A percentile compares a stretch with the other conserved stretches of the same genome.
Conservation (phyloP, 2,797 vertebrate genomes). For the Platyrinchus mystaceus region DNA sequence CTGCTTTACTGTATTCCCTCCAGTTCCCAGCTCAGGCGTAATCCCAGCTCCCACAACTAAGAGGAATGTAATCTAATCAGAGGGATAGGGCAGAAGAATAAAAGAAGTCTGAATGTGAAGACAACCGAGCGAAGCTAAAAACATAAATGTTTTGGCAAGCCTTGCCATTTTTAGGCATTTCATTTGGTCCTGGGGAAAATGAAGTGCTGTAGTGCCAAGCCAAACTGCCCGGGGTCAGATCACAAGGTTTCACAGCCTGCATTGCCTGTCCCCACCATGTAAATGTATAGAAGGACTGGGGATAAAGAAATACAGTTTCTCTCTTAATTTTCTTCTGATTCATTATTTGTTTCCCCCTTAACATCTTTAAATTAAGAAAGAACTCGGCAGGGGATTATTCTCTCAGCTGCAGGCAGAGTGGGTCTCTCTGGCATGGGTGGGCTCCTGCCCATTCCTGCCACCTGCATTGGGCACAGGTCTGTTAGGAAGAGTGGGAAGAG, state of each 20-base stretch:
- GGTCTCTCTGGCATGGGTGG: background rate
- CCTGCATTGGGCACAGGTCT: accelerated
- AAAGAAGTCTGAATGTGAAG: conserved; percentile 1
- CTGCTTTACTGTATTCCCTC: conserved; percentile 35
- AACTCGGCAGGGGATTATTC: background rate
- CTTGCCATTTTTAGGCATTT: conserved; percentile 44
- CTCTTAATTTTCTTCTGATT: background rate
- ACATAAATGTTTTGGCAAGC: conserved; percentile 11
- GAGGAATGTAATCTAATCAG: conserved; percentile 27
- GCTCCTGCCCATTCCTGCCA: background rate
- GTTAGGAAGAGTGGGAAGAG: background rate
- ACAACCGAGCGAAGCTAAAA: background rate
- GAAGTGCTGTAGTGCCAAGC: conserved; percentile 47
- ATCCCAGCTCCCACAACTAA: background rate
- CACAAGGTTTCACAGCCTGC: conserved; percentile 16
- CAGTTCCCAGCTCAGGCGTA: background rate
- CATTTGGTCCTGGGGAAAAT: conserved; percentile 50
- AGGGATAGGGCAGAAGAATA: background rate
- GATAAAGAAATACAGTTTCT: background rate
- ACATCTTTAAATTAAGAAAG: background rate
- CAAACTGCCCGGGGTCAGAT: conserved; percentile 36
- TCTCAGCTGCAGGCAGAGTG: background rate
- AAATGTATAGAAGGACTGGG: background rate
- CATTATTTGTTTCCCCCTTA: accelerated
- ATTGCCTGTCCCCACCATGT: background rate